Base-by-base conservation (phyloP, 2,888 invertebrate species). In the Mimas tiliae region DNA sequence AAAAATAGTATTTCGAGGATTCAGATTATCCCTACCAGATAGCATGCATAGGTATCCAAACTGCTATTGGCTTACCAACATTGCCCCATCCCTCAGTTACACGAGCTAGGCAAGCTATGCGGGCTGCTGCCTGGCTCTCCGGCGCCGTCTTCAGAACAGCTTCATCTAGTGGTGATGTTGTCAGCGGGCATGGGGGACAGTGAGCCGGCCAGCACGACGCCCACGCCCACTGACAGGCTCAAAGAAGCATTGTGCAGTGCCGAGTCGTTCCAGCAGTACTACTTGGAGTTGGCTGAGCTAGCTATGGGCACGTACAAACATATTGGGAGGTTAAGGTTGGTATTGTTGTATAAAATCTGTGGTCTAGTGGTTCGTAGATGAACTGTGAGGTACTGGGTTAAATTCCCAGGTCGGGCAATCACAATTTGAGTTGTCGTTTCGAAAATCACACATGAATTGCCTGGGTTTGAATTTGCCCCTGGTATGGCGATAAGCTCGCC, bases 221-320 rank as follows among this genome's bases (percentile, higher is more conserved):
- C 94, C 1, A 94, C 95, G 6, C 95, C 98, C 0, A 96, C 97
- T 0, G 97, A 98, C 75, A 96, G 97, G 82, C 91, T 99, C 11
- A 98, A 98, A 83, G 97, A 98, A 80, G 98, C 98, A 0, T 89
- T 99, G 3, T 98, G 98, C 65, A 98, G 98, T 12, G 97, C 97
- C 82, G 96, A 96, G 67, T 95, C 96, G 63, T 99, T 99, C 85
- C 96, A 97, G 78, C 97, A 97, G 83, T 96, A 98, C 74, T 99
- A 99, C 83, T 89, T 98, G 83, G 99, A 99, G 88, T 89, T 99
- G 68, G 98, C 98, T 0, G 99, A 99, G 85, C 89, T 99, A 70
- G 98, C 99, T 0, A 98, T 99, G 95, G 98, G 98, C 64, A 99
- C 98, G 0, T 99, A 98, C 83, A 99, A 99, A 82, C 98, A 99